Percentiles rank a stretch among this genome's conserved stretches.
phyloP scores from a whole-genome alignment of 23 tunicate genomes.

The Trididemnum nubilum region DNA sequence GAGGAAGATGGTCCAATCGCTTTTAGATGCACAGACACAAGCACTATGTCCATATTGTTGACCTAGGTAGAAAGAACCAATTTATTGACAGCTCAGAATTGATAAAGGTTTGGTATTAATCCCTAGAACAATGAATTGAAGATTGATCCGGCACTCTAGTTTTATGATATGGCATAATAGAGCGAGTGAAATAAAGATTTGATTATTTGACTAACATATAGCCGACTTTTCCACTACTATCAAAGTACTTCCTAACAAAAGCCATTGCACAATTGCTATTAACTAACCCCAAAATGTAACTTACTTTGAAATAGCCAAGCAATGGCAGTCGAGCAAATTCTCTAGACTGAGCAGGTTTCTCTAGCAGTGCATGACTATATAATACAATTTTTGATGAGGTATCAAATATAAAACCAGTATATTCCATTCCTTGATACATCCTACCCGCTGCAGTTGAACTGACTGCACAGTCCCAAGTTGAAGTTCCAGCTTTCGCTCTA shows the following conservation, averaged over 20 bases:
- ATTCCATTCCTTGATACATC: slow-evolving; percentile 42
- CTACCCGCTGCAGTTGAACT: slow-evolving; percentile 31
- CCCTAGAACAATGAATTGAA: no score
- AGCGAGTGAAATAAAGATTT: no score
- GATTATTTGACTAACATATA: no score
- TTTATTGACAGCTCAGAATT: no score
- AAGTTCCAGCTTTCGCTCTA: background rate
- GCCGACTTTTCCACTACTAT: no score
- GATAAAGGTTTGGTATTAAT: no score
- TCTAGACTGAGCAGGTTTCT: slow-evolving; percentile 19
- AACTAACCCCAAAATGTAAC: no score
- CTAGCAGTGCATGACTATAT: slow-evolving; percentile 29
- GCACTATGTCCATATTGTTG: slow-evolving; percentile 28
- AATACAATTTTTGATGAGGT: background rate
- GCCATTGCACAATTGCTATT: no score
- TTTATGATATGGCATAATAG: no score
- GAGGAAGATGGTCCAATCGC: slow-evolving; percentile 24
- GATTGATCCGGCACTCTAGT: no score
- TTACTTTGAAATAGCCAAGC: slow-evolving; percentile 41
- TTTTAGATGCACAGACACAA: slow-evolving; percentile 37
- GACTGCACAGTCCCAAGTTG: slow-evolving; percentile 22
- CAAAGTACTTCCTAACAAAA: no score
- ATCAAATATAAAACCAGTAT: slow-evolving; percentile 52
- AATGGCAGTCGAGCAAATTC: slow-evolving; percentile 36
- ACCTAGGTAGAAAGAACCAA: slow-evolving; percentile 27